Conservation (phyloP, 2,888 invertebrate genomes). For the Ennomos erosarius region DNA sequence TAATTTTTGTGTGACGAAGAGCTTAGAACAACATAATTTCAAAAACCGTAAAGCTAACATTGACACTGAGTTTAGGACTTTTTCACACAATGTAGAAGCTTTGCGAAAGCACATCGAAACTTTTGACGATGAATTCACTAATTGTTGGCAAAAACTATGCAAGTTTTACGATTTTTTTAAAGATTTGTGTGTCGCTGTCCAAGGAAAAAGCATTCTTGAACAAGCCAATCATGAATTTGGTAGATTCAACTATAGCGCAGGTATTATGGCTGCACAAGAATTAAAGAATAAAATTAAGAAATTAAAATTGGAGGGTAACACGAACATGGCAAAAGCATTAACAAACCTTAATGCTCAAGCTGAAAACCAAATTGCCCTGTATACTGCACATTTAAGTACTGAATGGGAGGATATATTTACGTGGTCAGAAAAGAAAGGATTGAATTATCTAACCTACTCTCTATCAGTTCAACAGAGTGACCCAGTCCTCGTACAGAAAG, state of each 20-base stretch:
- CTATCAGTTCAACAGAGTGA: constrained; percentile 76
- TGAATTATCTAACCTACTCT: constrained; percentile 66
- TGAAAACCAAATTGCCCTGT: constrained; percentile 72
- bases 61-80: constrained; percentile 54
- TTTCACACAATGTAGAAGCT: constrained; percentile 51
- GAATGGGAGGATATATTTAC: constrained; percentile 79
- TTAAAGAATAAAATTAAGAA: constrained; percentile 55
- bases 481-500: constrained; percentile 64
- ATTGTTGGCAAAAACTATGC: constrained; percentile 55
- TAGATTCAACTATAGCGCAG: constrained; percentile 67
- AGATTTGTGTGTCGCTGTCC: constrained; percentile 62
- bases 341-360: constrained; percentile 62
- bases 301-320: constrained; percentile 66
- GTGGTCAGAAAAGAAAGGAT: constrained; percentile 71
- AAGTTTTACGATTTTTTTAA: constrained; percentile 55
- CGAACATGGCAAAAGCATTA: constrained; percentile 62
- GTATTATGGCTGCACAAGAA: constrained; percentile 62
- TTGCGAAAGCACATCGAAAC: constrained; percentile 52
- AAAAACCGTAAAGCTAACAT: constrained; percentile 68
- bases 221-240: constrained; percentile 71
- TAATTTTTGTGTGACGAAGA: constrained; percentile 69
- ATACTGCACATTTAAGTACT: constrained; percentile 69
- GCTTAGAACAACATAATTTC: constrained; percentile 74
- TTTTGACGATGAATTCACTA: constrained; percentile 63
- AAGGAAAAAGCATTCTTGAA: constrained; percentile 65